phyloP scores from a whole-genome alignment of 2,888 invertebrate genomes.

The Caenorhabditis wallacei region DNA sequence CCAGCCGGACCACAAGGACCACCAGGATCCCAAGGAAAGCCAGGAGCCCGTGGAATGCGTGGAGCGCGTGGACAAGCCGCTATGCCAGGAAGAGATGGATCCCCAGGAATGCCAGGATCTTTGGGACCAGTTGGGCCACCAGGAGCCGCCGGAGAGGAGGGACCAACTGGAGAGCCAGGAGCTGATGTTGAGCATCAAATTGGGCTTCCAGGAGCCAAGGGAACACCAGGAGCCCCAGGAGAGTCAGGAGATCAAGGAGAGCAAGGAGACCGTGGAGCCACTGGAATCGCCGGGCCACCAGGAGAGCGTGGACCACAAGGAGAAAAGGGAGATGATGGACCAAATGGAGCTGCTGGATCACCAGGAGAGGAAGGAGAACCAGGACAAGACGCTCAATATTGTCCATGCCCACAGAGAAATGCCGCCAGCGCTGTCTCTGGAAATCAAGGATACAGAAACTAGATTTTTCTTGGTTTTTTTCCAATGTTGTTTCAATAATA shows the following conservation, averaged over 20 bases:
- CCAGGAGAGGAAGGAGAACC: conserved; percentile 75
- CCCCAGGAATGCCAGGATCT: conserved; percentile 78
- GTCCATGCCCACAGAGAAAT: conserved; percentile 74
- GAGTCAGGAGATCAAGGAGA: conserved; percentile 74
- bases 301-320: conserved; percentile 78
- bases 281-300: conserved; percentile 74
- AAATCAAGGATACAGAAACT: conserved; percentile 61
- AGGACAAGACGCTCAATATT: conserved; percentile 77
- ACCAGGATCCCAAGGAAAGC: conserved; percentile 72
- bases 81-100: conserved; percentile 79
- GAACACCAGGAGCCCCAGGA: conserved; percentile 73
- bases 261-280: conserved; percentile 73
- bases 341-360: conserved; percentile 73
- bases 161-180: conserved; percentile 77
- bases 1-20: conserved; percentile 76
- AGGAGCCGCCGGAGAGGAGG: conserved; percentile 77
- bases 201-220: conserved; percentile 77
- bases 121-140: conserved; percentile 76
- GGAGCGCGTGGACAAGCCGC: conserved; percentile 80
- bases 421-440: conserved; percentile 59
- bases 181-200: conserved; percentile 78
- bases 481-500: background rate
- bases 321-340: conserved; percentile 76
- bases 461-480: conserved; percentile 4
- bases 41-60: conserved; percentile 79